A percentile compares a stretch with the other conserved stretches of the same genome.
Evolutionary conservation across 2,888 invertebrate genomes (phyloP).

Genomic region (Tethea ocularis): DNA sequence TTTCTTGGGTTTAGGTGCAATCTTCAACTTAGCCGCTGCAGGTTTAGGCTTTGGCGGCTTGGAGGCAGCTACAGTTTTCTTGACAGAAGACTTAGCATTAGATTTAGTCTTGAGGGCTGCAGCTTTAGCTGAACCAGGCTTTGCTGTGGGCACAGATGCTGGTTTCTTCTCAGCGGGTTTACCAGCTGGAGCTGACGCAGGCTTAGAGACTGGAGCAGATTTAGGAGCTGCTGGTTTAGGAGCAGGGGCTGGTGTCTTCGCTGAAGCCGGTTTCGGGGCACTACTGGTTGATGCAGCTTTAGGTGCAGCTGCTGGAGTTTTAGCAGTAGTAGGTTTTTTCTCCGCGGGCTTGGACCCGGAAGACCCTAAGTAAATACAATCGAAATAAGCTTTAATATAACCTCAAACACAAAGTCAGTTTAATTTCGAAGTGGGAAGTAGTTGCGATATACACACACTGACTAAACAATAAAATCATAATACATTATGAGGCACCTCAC

Average conservation of each 20-base stretch:
- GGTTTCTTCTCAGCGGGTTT: slow-evolving; percentile 76
- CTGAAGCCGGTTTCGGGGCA: slow-evolving; percentile 65
- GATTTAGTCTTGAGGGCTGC: slow-evolving; percentile 78
- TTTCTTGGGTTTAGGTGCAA: slow-evolving; percentile 82
- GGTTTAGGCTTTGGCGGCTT: slow-evolving; percentile 78
- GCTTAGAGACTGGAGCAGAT: slow-evolving; percentile 46
- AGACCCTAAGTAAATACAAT: slow-evolving; percentile 47
- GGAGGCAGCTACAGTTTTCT: slow-evolving; percentile 78
- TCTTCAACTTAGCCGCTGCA: slow-evolving; percentile 76
- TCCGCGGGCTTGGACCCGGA: slow-evolving; percentile 75
- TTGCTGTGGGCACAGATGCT: slow-evolving; percentile 67
- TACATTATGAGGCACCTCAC: too few relatives aligned
- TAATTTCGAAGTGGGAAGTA: too few relatives aligned
- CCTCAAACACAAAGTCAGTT: slow-evolving; percentile 28
- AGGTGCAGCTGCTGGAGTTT: slow-evolving; percentile 75
- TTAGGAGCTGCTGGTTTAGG: slow-evolving; percentile 75
- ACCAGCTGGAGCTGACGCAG: slow-evolving; percentile 71
- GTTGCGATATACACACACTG: too few relatives aligned
- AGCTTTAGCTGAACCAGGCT: slow-evolving; percentile 81
- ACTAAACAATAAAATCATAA: not conserved
- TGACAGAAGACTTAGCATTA: slow-evolving; percentile 78
- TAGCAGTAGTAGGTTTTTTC: slow-evolving; percentile 71
- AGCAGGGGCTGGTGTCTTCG: slow-evolving; percentile 71
- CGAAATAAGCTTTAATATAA: slow-evolving; percentile 29
- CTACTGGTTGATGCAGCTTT: slow-evolving; percentile 63